Conservation (phyloP, 2,797 vertebrate genomes). For the Gouania willdenowi region DNA sequence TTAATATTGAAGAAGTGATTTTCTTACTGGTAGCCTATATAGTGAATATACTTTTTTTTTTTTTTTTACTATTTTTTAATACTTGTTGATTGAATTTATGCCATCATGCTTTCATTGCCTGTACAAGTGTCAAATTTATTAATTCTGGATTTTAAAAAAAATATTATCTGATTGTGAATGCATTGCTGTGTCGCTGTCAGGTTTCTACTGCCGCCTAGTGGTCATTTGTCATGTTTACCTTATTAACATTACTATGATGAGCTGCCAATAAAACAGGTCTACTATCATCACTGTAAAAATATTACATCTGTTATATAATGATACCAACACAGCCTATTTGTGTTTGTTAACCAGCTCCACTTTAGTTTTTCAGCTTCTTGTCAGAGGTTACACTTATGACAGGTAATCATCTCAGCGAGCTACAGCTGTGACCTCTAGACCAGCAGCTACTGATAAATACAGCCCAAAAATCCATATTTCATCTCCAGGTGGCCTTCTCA, state of each 20-base stretch:
- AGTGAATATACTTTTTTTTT: too few relatives aligned
- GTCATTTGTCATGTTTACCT: too few relatives aligned
- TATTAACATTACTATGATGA: too few relatives aligned
- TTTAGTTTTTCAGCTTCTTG: not conserved
- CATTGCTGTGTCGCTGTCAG: not conserved
- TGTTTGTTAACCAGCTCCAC: conserved; percentile 11
- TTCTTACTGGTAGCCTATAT: too few relatives aligned
- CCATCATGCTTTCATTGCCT: too few relatives aligned
- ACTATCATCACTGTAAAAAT: too few relatives aligned
- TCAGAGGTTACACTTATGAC: conserved; percentile 43
- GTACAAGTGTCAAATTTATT: too few relatives aligned
- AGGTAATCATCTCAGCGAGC: conserved; percentile 32
- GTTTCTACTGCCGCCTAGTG: not conserved
- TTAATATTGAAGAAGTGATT: too few relatives aligned
- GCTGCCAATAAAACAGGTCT: too few relatives aligned
- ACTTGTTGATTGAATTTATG: too few relatives aligned
- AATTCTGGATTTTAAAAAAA: not conserved
- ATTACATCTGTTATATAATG: conserved; percentile 4
- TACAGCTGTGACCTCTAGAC: conserved; percentile 40
- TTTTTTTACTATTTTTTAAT: too few relatives aligned
- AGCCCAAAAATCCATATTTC: conserved; percentile 34
- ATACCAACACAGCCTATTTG: not conserved
- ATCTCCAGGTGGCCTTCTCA: conserved; percentile 16
- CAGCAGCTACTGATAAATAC: conserved; percentile 8
- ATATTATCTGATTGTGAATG: too few relatives aligned